Percentiles rank a stretch among this genome's conserved stretches.
These are phyloP conservation scores for Epinotia demarniana DNA, from an alignment of 2,888 invertebrate genomes.

Conservation along the genomic window DNA sequence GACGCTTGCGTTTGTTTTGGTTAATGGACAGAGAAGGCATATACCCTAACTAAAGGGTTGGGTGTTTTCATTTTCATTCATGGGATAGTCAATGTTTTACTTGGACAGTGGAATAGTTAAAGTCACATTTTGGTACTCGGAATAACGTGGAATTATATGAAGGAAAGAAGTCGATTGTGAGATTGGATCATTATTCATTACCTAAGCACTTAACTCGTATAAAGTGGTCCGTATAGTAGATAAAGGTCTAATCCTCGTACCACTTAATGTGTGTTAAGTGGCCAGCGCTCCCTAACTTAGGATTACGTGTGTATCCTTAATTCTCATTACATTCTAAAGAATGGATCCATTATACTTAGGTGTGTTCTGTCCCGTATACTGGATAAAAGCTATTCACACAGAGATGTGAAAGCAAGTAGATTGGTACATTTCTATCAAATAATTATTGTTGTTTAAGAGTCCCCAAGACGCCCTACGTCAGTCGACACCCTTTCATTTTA, in stretches of 20 bases:
- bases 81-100: neutral
- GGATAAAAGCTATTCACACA: neutral
- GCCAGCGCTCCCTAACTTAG: conserved; percentile 13
- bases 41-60: neutral
- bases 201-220: conserved; percentile 13
- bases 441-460: too few species aligned
- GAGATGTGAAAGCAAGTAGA: neutral
- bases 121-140: neutral
- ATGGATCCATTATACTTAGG: neutral
- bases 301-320: conserved; percentile 24
- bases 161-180: neutral
- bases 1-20: neutral
- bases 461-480: too few species aligned
- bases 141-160: neutral
- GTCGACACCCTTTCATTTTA: too few species aligned
- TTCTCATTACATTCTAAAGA: conserved; percentile 17
- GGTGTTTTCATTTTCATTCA: neutral
- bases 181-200: conserved; percentile 30
- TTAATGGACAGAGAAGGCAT: neutral
- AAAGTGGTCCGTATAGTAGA: conserved; percentile 16
- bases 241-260: conserved; percentile 22
- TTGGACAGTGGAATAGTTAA: neutral
- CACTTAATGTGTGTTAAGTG: conserved; percentile 33
- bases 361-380: neutral
- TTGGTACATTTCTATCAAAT: neutral